A percentile compares a stretch with the other conserved stretches of the same genome.
Conservation (phyloP, 2,113 vertebrate genomes). For the Penelope pileata region DNA sequence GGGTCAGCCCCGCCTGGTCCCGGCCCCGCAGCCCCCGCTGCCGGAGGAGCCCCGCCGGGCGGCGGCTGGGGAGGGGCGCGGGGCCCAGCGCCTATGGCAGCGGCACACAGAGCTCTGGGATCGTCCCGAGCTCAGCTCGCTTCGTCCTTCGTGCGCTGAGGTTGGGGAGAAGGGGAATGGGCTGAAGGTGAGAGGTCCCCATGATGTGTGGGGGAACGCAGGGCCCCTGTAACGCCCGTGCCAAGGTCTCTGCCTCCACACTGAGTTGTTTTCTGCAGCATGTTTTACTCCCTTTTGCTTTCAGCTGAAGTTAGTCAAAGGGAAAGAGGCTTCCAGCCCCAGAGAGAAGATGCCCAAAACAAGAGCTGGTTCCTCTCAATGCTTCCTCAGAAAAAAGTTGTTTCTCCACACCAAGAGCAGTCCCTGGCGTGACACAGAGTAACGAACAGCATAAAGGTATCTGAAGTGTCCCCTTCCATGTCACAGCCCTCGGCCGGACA, state of each 20-base stretch:
- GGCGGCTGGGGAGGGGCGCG: no score
- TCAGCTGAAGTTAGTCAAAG: neutral
- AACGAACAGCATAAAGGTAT: neutral
- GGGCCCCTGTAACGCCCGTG: neutral
- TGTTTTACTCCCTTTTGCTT: neutral
- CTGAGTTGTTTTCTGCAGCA: neutral
- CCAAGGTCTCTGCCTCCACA: neutral
- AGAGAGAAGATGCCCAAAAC: neutral
- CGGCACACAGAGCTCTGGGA: accelerated
- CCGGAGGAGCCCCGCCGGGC: no score
- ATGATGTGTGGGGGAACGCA: accelerated
- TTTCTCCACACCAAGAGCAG: neutral
- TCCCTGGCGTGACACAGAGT: neutral
- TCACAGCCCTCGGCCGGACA: neutral
- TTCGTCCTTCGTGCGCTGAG: neutral
- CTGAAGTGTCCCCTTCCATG: accelerated
- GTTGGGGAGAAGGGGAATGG: accelerated
- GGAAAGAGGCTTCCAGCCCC: neutral
- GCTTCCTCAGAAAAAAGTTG: neutral
- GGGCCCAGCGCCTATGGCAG: neutral
- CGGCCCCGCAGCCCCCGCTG: neutral
- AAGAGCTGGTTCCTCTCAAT: neutral
- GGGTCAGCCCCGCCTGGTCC: neutral
- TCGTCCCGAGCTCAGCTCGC: no score
- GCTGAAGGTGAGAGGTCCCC: neutral